Conservation (phyloP, 2,113 vertebrate genomes). For the Urocitellus parryii region DNA sequence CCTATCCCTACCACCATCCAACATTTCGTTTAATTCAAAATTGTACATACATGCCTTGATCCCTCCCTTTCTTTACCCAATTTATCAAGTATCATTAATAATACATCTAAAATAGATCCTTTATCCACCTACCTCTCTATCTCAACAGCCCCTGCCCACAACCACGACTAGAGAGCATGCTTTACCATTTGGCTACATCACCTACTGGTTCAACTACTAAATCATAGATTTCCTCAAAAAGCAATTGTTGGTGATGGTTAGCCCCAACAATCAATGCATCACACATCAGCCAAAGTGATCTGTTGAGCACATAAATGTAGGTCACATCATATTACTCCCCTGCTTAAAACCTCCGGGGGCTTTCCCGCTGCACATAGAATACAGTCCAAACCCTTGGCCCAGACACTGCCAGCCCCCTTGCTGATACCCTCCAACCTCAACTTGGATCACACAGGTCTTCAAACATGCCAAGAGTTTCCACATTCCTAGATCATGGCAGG, state of each 20-base stretch:
- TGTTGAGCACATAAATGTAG: background rate
- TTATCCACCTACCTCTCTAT: background rate
- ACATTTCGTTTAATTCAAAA: background rate
- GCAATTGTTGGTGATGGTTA: background rate
- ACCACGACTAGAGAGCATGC: too few relatives aligned
- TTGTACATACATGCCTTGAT: background rate
- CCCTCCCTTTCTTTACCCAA: background rate
- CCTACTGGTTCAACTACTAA: background rate
- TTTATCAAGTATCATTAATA: background rate
- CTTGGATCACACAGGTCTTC: background rate
- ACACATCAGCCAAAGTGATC: background rate
- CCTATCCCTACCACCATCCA: background rate
- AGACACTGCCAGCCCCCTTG: background rate
- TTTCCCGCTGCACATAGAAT: background rate
- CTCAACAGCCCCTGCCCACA: background rate
- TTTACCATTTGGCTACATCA: too few relatives aligned
- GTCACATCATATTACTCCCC: background rate
- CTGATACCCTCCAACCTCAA: background rate
- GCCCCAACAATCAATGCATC: background rate
- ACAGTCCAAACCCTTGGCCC: background rate
- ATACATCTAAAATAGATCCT: background rate
- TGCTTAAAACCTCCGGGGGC: background rate
- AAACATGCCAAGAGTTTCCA: background rate
- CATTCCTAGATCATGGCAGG: too few relatives aligned
- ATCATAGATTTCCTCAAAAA: background rate